Evolutionary conservation across 2,888 invertebrate species (phyloP).

Genomic region (Notodonta dromedarius): DNA sequence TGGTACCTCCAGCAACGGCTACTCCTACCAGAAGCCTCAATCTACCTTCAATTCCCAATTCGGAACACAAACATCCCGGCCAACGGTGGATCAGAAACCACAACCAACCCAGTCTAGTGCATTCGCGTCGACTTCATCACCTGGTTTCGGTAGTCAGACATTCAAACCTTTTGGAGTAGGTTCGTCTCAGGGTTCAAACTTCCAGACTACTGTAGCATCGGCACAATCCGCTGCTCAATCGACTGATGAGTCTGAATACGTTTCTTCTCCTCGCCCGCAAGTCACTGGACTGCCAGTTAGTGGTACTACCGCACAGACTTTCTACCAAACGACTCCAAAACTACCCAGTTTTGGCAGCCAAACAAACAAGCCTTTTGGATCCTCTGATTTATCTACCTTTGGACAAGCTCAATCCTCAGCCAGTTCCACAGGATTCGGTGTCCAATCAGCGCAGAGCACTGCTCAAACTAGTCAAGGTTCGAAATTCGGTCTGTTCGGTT

Average conservation of each 20-base stretch:
- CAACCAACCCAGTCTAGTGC: not conserved
- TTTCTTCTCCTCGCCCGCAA: not conserved
- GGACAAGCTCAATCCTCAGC: conserved; percentile 16
- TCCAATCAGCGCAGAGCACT: conserved; percentile 11
- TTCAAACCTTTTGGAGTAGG: conserved; percentile 15
- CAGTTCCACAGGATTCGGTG: conserved; percentile 15
- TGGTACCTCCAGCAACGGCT: conserved; percentile 11
- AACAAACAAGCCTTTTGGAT: conserved; percentile 9
- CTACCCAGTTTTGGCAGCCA: conserved; percentile 5
- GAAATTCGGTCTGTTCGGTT: conserved; percentile 3
- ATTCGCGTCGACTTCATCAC: conserved; percentile 4
- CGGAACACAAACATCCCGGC: conserved; percentile 10
- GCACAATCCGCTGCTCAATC: conserved; percentile 34
- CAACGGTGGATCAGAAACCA: not conserved
- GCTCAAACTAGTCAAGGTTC: conserved; percentile 18
- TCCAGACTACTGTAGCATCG: not conserved
- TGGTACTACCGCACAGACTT: not conserved
- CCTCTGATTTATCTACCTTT: conserved; percentile 11
- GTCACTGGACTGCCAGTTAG: not conserved
- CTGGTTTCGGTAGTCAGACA: conserved; percentile 9
- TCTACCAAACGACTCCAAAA: not conserved
- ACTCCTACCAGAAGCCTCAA: conserved; percentile 22
- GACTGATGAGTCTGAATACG: not conserved
- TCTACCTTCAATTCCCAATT: conserved; percentile 16
- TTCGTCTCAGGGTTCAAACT: not conserved